A percentile compares a stretch with the other conserved stretches of the same genome.
Evolutionary conservation across 2,888 invertebrate species (phyloP).

Genomic region (Ennomos fuscantarius): DNA sequence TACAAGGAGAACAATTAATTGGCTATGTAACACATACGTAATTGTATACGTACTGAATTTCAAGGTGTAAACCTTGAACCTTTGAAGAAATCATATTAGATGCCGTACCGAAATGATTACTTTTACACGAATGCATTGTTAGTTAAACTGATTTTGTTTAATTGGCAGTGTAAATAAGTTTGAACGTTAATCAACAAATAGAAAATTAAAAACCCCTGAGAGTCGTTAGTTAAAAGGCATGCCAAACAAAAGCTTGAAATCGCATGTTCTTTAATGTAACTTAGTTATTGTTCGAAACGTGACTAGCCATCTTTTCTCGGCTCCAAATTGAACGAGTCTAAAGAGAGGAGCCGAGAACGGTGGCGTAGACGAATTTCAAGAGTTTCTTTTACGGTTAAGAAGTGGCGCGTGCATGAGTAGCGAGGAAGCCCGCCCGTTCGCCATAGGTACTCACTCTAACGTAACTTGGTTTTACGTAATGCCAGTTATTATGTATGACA

Average conservation of each 20-base stretch:
- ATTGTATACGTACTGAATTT: too few species aligned
- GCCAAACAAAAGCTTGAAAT: not conserved
- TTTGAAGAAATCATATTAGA: too few species aligned
- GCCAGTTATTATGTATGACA: not conserved
- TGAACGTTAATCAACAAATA: too few species aligned
- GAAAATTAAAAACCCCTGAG: too few species aligned
- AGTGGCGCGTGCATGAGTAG: constrained; percentile 74
- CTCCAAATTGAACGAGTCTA: constrained; percentile 60
- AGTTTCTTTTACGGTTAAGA: constrained; percentile 74
- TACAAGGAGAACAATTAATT: too few species aligned
- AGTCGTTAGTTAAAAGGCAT: too few species aligned
- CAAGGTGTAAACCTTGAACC: too few species aligned
- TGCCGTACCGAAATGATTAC: too few species aligned
- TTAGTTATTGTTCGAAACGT: constrained; percentile 48
- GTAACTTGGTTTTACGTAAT: not conserved
- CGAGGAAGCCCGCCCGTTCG: constrained; percentile 36
- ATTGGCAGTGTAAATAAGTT: too few species aligned
- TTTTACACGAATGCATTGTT: too few species aligned
- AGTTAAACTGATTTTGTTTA: too few species aligned
- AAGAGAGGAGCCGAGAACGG: constrained; percentile 62
- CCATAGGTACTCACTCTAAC: constrained; percentile 31
- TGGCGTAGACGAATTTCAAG: constrained; percentile 76
- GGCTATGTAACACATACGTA: too few species aligned
- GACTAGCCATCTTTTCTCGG: constrained; percentile 55
- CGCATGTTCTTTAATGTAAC: constrained; percentile 31